Evolutionary conservation across 2,888 invertebrate species (phyloP), one percentile per base, ranked within the genome.

Genomic region (Raillietiella orientalis): DNA sequence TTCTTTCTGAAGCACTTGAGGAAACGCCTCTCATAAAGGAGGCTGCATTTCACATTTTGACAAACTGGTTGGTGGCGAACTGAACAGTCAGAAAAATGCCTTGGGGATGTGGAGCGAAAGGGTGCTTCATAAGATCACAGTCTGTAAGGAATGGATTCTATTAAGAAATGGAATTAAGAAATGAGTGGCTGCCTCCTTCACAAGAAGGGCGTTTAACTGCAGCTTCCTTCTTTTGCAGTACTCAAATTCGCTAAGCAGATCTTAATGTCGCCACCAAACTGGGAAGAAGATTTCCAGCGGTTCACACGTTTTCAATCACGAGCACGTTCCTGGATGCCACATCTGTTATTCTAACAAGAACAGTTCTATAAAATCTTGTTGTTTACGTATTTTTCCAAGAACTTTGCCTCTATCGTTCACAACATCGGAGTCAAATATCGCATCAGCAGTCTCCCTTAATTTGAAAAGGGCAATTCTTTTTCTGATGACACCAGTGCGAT

Each of bases 401-500:
- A 44, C 42, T 29, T 52, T 53, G 3, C 46, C 49, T n/a, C 37
- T 37, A 10, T 36, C 39, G 29, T 36, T 37, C 4, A 34, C 26
- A 2, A 42, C 41, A 27, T 45, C 45, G 11, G 43, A 38, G 4
- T 39, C 32, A 8, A 52, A 40, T 11, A 41, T 31, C 8, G 5
- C n/a, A 25, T 16, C 10, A 14, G 3, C 6, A 39, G 38, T 11
- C 28, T 53, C 41, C 20, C 45, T 40, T 37, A 72, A 61, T 34
- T 51, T 42, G 4, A 87, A 36, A 2, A 87, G 84, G 74, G 90
- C 72, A 27, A 87, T 50, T 33, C 90, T 58, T 50, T 87, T 90
- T 29, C 90, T 53, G 5, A 84, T 59, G n/a, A 87, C 71, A 16
- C 93, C 93, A 0, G 87, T 90, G 41, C 90, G 82, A 47, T 84